Conservation (phyloP, 2,113 vertebrate species). For the Xenus cinereus region DNA sequence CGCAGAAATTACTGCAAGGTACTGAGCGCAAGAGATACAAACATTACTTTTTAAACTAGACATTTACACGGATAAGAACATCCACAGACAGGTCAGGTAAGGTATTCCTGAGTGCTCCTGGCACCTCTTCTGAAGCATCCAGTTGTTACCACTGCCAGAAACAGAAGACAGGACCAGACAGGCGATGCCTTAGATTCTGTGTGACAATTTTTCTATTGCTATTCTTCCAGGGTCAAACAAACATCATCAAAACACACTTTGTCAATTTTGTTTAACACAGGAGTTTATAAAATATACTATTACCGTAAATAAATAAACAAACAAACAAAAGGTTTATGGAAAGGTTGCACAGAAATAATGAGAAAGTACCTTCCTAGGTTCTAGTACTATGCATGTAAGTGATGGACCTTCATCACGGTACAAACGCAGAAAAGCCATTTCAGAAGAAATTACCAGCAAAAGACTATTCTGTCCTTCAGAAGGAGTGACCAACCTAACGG, state of each 20-base stretch:
- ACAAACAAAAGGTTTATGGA: neutral
- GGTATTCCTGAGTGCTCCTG: neutral
- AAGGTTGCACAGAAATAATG: neutral
- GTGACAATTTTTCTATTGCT: neutral
- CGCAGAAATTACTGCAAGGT: neutral
- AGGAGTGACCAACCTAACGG: neutral
- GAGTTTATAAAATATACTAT: neutral
- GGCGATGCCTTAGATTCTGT: neutral
- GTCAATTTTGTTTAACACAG: neutral
- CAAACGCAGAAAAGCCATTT: neutral
- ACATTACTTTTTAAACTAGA: neutral
- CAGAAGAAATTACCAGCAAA: neutral
- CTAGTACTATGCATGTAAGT: fast-evolving
- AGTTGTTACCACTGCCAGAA: neutral
- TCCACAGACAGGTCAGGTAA: neutral
- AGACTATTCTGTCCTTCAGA: neutral
- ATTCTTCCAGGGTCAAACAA: neutral
- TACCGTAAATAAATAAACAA: too few relatives aligned
- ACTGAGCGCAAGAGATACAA: neutral
- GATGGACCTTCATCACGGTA: neutral
- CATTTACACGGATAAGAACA: neutral
- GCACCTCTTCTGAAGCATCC: neutral
- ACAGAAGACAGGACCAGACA: neutral
- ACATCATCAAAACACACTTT: neutral
- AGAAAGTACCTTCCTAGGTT: neutral